These are phyloP conservation scores for Aspidiotus destructor DNA, from an alignment of 2,888 invertebrate genomes.

Conservation along the genomic window DNA sequence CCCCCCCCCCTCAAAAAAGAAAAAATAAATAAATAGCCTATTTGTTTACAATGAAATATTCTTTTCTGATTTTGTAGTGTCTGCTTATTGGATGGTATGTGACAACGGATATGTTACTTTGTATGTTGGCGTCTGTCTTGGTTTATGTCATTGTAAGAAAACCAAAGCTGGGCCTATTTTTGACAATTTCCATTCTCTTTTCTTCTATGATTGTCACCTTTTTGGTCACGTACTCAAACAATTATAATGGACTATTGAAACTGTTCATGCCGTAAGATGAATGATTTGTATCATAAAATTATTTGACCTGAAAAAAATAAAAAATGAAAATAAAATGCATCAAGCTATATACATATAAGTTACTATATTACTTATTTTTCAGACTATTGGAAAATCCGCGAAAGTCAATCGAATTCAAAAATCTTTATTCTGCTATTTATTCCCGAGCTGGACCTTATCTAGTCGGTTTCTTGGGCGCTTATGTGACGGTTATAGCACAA, in stretches of 20 bases:
- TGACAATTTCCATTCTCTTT: background rate
- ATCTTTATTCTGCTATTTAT: conserved; percentile 34
- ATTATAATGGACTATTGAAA: conserved; percentile 24
- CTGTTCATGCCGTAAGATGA: conserved; percentile 28
- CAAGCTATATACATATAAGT: too few species aligned
- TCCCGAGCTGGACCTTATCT: conserved; percentile 36
- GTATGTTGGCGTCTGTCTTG: conserved; percentile 20
- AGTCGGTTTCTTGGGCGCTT: conserved; percentile 34
- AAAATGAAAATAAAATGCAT: too few species aligned
- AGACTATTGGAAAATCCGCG: conserved; percentile 34
- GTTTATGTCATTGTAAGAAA: conserved; percentile 21
- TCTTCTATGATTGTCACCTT: conserved; percentile 17
- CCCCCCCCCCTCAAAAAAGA: too few species aligned
- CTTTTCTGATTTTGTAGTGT: conserved; percentile 16
- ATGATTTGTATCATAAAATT: background rate
- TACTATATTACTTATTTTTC: conserved; percentile 15
- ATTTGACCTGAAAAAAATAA: background rate
- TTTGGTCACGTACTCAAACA: conserved; percentile 12
- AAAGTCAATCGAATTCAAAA: conserved; percentile 34
- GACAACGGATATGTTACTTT: conserved; percentile 27
- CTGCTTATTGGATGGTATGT: conserved; percentile 29
- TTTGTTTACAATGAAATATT: too few species aligned
- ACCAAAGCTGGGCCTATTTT: conserved; percentile 16
- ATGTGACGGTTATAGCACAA: conserved; percentile 29
- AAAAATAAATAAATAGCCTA: too few species aligned